Conservation (phyloP, 2,888 invertebrate species). For the Amiota communis region DNA sequence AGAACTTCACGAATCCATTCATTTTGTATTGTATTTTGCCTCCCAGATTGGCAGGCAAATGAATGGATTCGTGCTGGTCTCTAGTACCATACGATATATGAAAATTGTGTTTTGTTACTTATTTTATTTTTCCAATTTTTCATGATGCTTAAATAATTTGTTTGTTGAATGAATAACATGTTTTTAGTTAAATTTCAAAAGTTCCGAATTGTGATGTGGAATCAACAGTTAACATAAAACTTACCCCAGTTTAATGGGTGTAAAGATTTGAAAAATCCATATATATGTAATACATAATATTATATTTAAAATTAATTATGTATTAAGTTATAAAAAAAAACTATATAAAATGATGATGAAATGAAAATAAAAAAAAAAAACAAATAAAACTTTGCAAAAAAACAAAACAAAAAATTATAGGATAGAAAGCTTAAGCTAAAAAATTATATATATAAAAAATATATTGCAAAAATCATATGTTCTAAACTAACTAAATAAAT, state of each 20-base stretch:
- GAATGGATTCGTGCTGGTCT: too few relatives aligned
- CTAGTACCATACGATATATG: too few relatives aligned
- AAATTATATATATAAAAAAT: too few relatives aligned
- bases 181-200: slow-evolving; percentile 22
- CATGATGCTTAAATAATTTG: slow-evolving; percentile 23
- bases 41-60: too few relatives aligned
- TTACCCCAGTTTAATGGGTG: slow-evolving; percentile 73
- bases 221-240: slow-evolving; percentile 73
- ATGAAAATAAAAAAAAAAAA: not conserved
- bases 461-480: too few relatives aligned
- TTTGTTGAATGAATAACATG: slow-evolving; percentile 42
- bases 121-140: too few relatives aligned
- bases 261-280: slow-evolving; percentile 55
- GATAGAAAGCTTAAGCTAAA: too few relatives aligned
- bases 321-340: not conserved
- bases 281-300: slow-evolving; percentile 34
- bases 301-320: not conserved
- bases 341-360: not conserved
- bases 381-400: not conserved
- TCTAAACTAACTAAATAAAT: too few relatives aligned
- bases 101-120: too few relatives aligned
- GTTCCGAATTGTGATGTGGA: slow-evolving; percentile 73
- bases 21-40: too few relatives aligned
- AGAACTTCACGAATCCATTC: too few relatives aligned
- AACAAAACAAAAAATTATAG: too few relatives aligned